A percentile compares a stretch with the other conserved stretches of the same genome.
Conservation (phyloP, 2,113 vertebrate genomes). For the Nansenia antarctica region DNA sequence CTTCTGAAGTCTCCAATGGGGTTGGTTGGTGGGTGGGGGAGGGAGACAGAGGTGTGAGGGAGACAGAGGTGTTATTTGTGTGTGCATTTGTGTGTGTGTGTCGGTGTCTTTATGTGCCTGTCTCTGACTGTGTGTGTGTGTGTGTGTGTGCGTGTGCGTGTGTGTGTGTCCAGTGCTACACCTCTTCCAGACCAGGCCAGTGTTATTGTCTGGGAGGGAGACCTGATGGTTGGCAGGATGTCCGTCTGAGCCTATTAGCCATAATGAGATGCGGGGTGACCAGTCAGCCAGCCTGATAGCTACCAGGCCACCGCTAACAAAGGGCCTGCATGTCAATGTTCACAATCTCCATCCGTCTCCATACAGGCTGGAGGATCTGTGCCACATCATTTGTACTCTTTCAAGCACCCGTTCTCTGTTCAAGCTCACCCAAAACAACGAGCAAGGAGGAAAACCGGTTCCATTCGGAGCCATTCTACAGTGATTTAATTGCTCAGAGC, state of each 20-base stretch:
- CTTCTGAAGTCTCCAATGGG: slow-evolving; percentile 26
- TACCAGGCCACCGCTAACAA: slow-evolving; percentile 38
- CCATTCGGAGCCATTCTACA: not conserved
- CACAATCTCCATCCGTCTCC: no score
- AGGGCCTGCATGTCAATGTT: not conserved
- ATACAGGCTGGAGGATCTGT: slow-evolving; percentile 14
- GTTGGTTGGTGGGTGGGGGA: not conserved
- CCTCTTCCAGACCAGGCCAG: slow-evolving; percentile 4
- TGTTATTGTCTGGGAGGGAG: slow-evolving; percentile 18
- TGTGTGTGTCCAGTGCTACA: not conserved
- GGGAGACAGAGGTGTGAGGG: not conserved
- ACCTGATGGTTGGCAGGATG: slow-evolving; percentile 41
- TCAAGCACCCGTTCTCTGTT: not conserved
- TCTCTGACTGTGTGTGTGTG: slow-evolving; percentile 10
- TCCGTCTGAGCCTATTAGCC: slow-evolving; percentile 60
- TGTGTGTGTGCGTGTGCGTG: not conserved
- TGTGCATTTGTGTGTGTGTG: not conserved
- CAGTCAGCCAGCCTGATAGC: slow-evolving; percentile 33
- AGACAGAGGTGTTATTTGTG: no score
- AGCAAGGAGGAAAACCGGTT: not conserved
- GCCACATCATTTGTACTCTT: not conserved
- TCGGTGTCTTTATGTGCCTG: not conserved
- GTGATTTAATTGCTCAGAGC: not conserved
- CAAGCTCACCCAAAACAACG: not conserved
- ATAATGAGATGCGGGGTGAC: slow-evolving; percentile 60